Conservation (phyloP, 1,140 invertebrate species). For the Potamilus streckersoni region DNA sequence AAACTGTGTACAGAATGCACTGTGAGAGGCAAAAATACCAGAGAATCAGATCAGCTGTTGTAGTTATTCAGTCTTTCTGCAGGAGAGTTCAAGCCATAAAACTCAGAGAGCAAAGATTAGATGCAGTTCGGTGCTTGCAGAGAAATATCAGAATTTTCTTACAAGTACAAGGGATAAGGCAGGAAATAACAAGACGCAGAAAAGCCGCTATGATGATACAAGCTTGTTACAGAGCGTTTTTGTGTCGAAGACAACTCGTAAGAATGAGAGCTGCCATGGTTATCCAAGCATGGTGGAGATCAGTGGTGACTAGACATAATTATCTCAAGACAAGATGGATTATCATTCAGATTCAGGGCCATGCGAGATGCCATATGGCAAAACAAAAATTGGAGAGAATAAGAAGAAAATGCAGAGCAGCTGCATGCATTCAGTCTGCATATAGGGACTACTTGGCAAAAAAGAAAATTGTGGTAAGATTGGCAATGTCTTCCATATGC, state of each 20-base stretch:
- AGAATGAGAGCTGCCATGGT: conserved; percentile 21
- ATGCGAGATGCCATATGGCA: conserved; percentile 26
- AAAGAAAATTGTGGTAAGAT: neutral
- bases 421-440: conserved; percentile 22
- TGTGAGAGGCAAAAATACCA: neutral
- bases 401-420: conserved; percentile 12
- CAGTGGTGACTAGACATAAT: conserved; percentile 20
- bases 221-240: conserved; percentile 13
- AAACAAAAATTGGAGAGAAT: conserved; percentile 9
- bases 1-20: neutral
- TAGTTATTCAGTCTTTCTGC: conserved; percentile 32
- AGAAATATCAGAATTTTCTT: conserved; percentile 15
- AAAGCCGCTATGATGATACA: conserved; percentile 31
- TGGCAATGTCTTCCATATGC: too few species aligned
- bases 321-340: conserved; percentile 12
- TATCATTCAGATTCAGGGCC: conserved; percentile 37
- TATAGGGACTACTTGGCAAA: conserved; percentile 21
- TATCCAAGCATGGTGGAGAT: conserved; percentile 36
- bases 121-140: conserved; percentile 16
- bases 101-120: conserved; percentile 1
- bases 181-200: conserved; percentile 19
- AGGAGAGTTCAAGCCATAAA: conserved; percentile 13
- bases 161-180: conserved; percentile 3
- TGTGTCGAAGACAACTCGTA: conserved; percentile 4
- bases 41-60: conserved; percentile 10